Evolutionary conservation across 2,113 vertebrate genomes (phyloP).

Genomic region (Malurus cyaneus): DNA sequence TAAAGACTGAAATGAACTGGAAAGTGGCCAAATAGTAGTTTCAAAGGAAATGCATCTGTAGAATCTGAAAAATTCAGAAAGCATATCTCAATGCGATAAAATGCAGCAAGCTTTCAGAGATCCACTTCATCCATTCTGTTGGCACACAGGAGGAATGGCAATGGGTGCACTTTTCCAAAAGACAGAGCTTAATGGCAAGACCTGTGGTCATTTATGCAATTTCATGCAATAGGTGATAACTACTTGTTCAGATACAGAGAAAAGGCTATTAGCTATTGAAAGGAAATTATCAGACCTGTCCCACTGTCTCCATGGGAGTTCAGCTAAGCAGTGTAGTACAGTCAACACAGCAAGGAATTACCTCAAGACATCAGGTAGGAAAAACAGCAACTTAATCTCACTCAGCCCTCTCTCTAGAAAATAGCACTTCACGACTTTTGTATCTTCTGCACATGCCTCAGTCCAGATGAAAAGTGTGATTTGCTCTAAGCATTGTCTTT

Average conservation of each 20-base stretch:
- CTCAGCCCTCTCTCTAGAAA: not conserved
- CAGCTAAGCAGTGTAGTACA: not conserved
- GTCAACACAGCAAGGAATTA: not conserved
- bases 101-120: not conserved
- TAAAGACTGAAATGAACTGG: not conserved
- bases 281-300: not conserved
- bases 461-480: not conserved
- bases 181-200: not conserved
- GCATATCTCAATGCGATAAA: not conserved
- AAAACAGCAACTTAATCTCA: not conserved
- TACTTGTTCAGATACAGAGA: not conserved
- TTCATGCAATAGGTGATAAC: not conserved
- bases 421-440: not conserved
- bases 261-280: not conserved
- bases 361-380: not conserved
- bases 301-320: not conserved
- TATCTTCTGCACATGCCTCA: not conserved
- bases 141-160: accelerated
- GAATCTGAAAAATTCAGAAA: not conserved
- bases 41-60: not conserved
- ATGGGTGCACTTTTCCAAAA: not conserved
- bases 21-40: not conserved
- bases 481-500: not conserved
- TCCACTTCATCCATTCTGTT: not conserved
- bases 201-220: not conserved